Base-by-base conservation (phyloP, 2,113 vertebrate species). In the Gnathochromis pfefferi region DNA sequence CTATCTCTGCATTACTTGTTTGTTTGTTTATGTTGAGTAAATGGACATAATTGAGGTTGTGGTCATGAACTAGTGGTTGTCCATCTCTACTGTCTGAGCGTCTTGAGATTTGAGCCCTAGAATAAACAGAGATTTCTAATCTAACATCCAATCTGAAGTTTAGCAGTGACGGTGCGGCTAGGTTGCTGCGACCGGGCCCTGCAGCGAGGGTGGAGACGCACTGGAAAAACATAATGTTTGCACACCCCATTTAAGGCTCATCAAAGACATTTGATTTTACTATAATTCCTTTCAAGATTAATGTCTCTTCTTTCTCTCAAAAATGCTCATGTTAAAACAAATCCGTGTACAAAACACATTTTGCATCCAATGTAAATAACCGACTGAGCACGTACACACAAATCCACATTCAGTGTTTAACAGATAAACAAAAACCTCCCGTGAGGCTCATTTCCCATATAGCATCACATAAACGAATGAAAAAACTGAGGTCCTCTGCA, bases 11-110 rank as follows among this genome's bases (percentile, higher is more conserved):
- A 26, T 57, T n/a, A 84, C 80, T 90, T 45, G 79, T 87, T 81
- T 40, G 75, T 87, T 81, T 95, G 91, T 94, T 95, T 95, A 93
- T 81, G 60, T 80, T 55, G 35, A 53, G 14, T 45, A 94, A 94
- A 93, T 93, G 31, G n/a, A 84, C 90, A 81, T 93, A 95, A 96
- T 95, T 94, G 84, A 83, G 16, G 60, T 82, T 51, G 7, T 87
- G 84, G 88, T 85, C 82, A 75, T 87, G 58, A 85, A 81, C 88
- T 83, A 86, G 53, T 53, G 26, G 88, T 91, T 92, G 91, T 89
- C 83, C 78, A 68, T 93, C 58, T 85, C 63, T 10, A 2, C 90
- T 58, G 78, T 80, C 84, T 70, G 49, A 28, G 70, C 63, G 80
- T 33, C 42, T 85, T 90, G 88, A 65, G 28, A 86, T 85, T 82